phyloP scores from a whole-genome alignment of 1,140 invertebrate species.

The Penaeus indicus region DNA sequence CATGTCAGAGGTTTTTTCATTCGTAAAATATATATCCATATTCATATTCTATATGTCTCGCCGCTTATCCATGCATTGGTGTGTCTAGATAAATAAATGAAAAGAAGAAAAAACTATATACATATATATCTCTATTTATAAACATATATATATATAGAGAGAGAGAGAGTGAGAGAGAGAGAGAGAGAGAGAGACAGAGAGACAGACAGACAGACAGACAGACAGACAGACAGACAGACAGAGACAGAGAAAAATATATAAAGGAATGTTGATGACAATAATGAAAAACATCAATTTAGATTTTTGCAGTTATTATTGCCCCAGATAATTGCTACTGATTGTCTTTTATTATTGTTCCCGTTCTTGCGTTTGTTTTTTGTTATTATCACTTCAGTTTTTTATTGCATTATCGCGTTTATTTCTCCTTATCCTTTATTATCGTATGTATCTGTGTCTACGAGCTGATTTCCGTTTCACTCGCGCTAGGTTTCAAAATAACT shows the following conservation, averaged over 20 bases:
- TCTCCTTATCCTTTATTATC: background rate
- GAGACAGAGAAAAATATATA: background rate
- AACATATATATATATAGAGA: background rate
- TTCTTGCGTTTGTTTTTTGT: background rate
- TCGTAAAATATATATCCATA: background rate
- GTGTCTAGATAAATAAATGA: background rate
- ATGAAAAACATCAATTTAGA: background rate
- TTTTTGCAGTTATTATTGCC: background rate
- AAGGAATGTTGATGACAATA: background rate
- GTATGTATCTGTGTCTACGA: background rate
- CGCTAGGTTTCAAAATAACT: background rate
- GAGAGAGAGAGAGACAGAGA: conserved; percentile 19
- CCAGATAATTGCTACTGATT: background rate
- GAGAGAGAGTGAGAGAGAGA: conserved; percentile 18
- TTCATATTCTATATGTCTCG: no score
- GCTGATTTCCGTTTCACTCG: background rate
- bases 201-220: conserved; percentile 1
- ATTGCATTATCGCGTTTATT: background rate
- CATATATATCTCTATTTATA: no score
- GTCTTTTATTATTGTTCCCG: background rate
- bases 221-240: background rate
- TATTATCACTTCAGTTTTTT: background rate
- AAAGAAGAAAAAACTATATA: background rate
- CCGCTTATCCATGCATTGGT: no score
- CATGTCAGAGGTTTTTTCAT: background rate